These are phyloP conservation scores for Operophtera brumata DNA, from an alignment of 2,888 invertebrate species.

Conservation along the genomic window DNA sequence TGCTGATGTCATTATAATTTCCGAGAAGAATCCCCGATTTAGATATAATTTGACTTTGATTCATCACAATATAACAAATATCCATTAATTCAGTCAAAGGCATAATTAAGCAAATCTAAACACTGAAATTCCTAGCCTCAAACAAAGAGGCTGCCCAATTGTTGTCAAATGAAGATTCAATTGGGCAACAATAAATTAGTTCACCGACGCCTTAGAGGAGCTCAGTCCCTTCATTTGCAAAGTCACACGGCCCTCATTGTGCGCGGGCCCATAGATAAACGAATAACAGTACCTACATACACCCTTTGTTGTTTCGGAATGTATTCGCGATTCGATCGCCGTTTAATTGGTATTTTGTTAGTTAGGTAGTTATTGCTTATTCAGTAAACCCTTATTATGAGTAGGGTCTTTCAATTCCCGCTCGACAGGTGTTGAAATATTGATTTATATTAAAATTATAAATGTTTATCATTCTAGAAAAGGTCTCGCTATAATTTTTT, in stretches of 20 bases:
- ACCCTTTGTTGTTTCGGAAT: constrained; percentile 59
- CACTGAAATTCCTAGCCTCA: constrained; percentile 38
- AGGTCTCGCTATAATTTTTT: not conserved
- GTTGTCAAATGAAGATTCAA: constrained; percentile 79
- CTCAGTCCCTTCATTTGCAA: constrained; percentile 64
- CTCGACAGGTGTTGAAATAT: constrained; percentile 13
- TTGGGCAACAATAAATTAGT: constrained; percentile 65
- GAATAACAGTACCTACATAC: constrained; percentile 34
- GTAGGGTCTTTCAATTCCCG: constrained; percentile 21
- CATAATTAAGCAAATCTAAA: constrained; percentile 44
- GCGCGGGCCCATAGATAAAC: constrained; percentile 45
- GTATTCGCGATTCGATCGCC: constrained; percentile 43
- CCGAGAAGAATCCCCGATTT: not conserved
- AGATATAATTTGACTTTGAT: constrained; percentile 10
- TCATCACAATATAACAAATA: constrained; percentile 9
- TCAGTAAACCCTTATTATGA: constrained; percentile 26
- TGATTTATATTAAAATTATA: constrained; percentile 8
- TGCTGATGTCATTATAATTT: constrained; percentile 2
- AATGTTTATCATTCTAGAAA: not conserved
- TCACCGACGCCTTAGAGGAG: constrained; percentile 39
- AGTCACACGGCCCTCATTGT: constrained; percentile 47
- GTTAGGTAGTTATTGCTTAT: constrained; percentile 36
- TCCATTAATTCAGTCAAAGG: constrained; percentile 10
- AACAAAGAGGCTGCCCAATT: constrained; percentile 66
- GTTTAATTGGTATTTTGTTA: constrained; percentile 51